Evolutionary conservation across 2,888 invertebrate genomes (phyloP), one percentile per base, ranked within the genome.

Genomic region (Dorcus hopei): DNA sequence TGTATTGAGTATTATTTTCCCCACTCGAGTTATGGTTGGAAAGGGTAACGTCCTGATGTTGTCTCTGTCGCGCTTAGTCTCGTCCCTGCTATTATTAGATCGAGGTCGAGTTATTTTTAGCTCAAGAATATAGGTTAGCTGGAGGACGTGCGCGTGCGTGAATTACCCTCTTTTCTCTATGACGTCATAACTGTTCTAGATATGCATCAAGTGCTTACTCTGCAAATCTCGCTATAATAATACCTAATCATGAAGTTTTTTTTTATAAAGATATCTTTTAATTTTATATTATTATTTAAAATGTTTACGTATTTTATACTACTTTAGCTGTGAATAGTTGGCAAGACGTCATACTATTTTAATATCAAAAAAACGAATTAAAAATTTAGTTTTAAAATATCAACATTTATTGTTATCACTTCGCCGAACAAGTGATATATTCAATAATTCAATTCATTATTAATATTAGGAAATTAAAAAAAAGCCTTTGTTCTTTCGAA

Each of bases 121-220:
- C 69, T 51, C 65, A 58, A 65, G 66, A 67, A 77, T 75, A 70
- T 78, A 73, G 77, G 77, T 77, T 74, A 76, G 67, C 71, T 70
- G 70, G 72, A 74, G 70, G 70, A 66, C 60, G 52, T 52, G 62
- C 68, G 71, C 70, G 57, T 74, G 77, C 77, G 75, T 56, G 51
- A 54, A 52, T 62, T 61, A 63, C 61, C 74, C 61, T 67, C 68
- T 61, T 63, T 62, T 62, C 66, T 65, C 67, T 65, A 71, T 77
- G 77, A 77, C 79, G 81, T 80, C 83, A 82, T 79, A 80, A 79
- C 80, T 70, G 80, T 80, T 82, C 82, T 80, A 82, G 78, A 80
- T 82, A 81, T 79, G 80, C 77, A 61, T 54, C 50, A 50, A 45
- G 23, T 45, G n/a, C 45, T 45, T 45, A 19, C 23, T 19, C 45